Evolutionary conservation across 2,797 vertebrate species (phyloP), one percentile per base, ranked within the genome.

Genomic region (Erethizon dorsatum): DNA sequence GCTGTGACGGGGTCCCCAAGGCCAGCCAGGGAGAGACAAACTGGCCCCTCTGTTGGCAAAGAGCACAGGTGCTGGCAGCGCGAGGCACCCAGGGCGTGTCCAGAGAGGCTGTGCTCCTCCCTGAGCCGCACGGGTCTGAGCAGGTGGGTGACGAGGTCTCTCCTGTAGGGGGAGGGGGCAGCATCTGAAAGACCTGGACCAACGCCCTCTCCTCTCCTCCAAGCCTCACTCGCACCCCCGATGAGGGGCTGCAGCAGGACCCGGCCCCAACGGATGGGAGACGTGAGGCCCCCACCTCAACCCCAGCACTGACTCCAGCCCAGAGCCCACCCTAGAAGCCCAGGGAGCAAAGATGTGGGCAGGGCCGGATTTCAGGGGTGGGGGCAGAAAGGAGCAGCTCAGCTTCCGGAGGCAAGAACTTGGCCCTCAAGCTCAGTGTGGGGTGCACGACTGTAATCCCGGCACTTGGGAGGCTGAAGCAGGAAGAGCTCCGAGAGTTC

Each of bases 71-170:
- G 14, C 83, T 75, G 24, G 13, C 20, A 71, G 17, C 67, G 33
- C 8, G 18, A 24, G 88, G 52, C 56, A 47, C n/a, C 80, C 71
- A 77, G 77, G 80, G 82, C 6, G 75, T 75, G 83, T 33, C 73
- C 12, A 5, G 24, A 69, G 61, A 20, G 11, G 2, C 57, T 24
- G 50, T 12, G 10, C 17, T 87, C 33, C 73, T 63, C 65, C 56
- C 13, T 6, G 90, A 61, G 88, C 69, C 0, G 0, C 63, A 84
- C 92, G 3, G 0, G 91, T 97, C 90, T 59, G 52, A 82, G 96
- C 82, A 78, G 94, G 87, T 75, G 63, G 92, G 80, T 85, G 61
- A 84, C 47, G 5, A 22, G 7, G 33, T 90, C 57, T 82, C 91
- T 92, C 94, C 90, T 17, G 94, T 45, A 50, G 65, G 50, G 33